These are phyloP conservation scores for Danio choprae DNA, from an alignment of 2,797 vertebrate species.

Conservation along the genomic window DNA sequence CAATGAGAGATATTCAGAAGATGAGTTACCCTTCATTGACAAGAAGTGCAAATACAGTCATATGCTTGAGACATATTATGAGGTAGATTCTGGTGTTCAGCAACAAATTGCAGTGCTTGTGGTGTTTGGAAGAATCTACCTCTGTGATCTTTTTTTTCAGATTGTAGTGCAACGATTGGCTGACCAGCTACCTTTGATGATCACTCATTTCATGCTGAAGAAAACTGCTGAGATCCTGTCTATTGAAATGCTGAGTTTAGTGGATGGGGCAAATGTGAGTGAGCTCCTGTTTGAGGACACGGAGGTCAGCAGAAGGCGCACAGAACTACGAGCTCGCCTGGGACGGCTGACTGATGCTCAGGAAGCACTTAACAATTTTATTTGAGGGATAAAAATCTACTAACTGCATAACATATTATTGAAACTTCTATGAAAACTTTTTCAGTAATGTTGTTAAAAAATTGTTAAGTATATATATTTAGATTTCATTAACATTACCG, in stretches of 20 bases:
- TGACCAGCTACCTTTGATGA: slow-evolving; percentile 78
- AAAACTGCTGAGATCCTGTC: slow-evolving; percentile 66
- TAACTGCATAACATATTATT: too few relatives aligned
- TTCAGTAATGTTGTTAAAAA: too few relatives aligned
- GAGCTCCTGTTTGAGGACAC: slow-evolving; percentile 46
- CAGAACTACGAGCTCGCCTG: not conserved
- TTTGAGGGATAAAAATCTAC: not conserved
- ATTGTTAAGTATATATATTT: too few relatives aligned
- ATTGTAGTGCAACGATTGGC: slow-evolving; percentile 69
- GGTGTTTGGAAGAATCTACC: too few relatives aligned
- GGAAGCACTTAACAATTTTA: not conserved
- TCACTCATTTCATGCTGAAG: slow-evolving; percentile 74
- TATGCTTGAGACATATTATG: slow-evolving; percentile 58
- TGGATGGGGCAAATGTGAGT: slow-evolving; percentile 66
- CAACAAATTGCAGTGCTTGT: not conserved
- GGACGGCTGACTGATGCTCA: not conserved
- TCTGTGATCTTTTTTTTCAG: slow-evolving; percentile 58
- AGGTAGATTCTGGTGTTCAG: slow-evolving; percentile 38
- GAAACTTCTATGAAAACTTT: too few relatives aligned
- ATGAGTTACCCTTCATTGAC: slow-evolving; percentile 21
- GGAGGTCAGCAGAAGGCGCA: slow-evolving; percentile 1
- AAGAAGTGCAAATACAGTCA: slow-evolving; percentile 45
- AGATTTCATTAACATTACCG: too few relatives aligned
- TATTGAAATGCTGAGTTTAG: slow-evolving; percentile 71
- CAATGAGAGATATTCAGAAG: not conserved